A percentile compares a stretch with the other conserved stretches of the same genome.
phyloP scores from a whole-genome alignment of 2,888 invertebrate species.

The Ichneumoninae sp. region DNA sequence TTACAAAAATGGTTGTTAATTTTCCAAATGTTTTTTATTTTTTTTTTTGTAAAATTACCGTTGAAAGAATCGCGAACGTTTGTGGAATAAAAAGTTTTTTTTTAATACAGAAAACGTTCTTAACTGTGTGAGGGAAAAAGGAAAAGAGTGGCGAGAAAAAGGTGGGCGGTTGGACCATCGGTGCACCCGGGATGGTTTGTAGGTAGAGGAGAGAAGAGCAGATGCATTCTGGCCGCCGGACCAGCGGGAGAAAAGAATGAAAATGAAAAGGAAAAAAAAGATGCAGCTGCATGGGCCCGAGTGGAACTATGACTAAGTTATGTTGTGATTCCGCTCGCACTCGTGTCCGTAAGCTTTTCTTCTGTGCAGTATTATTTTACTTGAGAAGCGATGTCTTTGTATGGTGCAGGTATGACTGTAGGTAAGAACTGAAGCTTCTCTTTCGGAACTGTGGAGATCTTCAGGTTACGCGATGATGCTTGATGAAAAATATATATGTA shows the following conservation, averaged over 20 bases:
- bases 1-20: background rate
- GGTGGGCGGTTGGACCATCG: slow-evolving; percentile 1
- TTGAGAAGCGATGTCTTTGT: background rate
- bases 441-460: background rate
- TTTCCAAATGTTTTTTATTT: background rate
- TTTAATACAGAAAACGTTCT: too few relatives aligned
- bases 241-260: slow-evolving; percentile 47
- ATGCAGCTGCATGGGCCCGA: slow-evolving; percentile 58
- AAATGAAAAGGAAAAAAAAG: slow-evolving; percentile 33
- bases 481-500: background rate
- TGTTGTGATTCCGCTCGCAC: slow-evolving; percentile 70
- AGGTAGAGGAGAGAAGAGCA: slow-evolving; percentile 37
- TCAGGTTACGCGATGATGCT: background rate
- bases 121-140: background rate
- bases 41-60: too few relatives aligned
- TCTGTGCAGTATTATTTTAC: background rate
- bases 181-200: slow-evolving; percentile 37
- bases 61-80: too few relatives aligned
- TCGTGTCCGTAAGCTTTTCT: slow-evolving; percentile 30
- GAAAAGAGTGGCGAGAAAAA: background rate
- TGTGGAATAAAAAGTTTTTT: too few relatives aligned
- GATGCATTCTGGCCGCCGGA: slow-evolving; percentile 58
- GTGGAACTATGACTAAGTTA: slow-evolving; percentile 60
- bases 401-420: background rate
- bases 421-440: background rate